phyloP scores from a whole-genome alignment of 2,888 invertebrate species.

The Desoria tigrina region DNA sequence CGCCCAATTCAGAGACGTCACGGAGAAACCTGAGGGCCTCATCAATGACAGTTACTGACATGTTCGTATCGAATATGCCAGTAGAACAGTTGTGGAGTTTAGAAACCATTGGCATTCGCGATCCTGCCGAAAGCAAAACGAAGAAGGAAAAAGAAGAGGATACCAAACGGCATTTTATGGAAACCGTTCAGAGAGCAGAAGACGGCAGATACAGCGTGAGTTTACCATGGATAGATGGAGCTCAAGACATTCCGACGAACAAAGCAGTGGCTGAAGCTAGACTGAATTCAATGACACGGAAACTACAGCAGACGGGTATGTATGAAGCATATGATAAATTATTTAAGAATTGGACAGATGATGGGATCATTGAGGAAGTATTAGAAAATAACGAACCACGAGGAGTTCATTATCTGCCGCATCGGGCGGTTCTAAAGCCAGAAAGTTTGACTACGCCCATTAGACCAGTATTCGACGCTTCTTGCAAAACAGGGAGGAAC shows the following conservation, averaged over 20 bases:
- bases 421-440: constrained; percentile 48
- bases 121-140: too few relatives aligned
- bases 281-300: background rate
- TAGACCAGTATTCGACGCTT: too few relatives aligned
- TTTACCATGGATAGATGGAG: constrained; percentile 2
- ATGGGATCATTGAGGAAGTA: constrained; percentile 53
- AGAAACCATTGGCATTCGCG: too few relatives aligned
- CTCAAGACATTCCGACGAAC: background rate
- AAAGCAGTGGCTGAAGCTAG: background rate
- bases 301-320: background rate
- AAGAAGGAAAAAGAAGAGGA: background rate
- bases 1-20: too few relatives aligned
- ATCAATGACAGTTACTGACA: too few relatives aligned
- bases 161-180: background rate
- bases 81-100: too few relatives aligned
- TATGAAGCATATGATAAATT: constrained; percentile 9
- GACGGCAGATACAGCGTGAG: background rate
- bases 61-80: background rate
- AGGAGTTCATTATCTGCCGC: constrained; percentile 22
- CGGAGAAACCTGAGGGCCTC: too few relatives aligned
- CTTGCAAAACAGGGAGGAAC: too few relatives aligned
- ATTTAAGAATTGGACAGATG: constrained; percentile 14
- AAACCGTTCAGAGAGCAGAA: background rate
- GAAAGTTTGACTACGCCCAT: too few relatives aligned
- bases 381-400: constrained; percentile 24